Base-by-base conservation (phyloP, 2,797 vertebrate genomes). In the Crenuchus spilurus region DNA sequence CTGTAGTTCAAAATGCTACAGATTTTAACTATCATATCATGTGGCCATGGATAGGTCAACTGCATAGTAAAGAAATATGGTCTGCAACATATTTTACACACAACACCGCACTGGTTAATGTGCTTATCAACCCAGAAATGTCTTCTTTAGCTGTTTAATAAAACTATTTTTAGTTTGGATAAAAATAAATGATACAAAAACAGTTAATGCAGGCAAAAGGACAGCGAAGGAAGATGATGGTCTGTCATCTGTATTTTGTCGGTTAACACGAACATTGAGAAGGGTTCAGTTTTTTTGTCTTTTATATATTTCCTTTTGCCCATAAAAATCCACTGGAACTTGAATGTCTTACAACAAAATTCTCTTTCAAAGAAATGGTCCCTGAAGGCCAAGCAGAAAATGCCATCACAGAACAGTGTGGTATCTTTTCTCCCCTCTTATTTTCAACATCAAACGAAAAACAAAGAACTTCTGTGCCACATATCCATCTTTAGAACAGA, bases 251-350 rank as follows among this genome's bases (percentile, higher is more conserved):
- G 28, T 76, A 80, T 88, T 90, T 84, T 84, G 80, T 76, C 74
- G 83, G 79, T 77, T 33, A 63, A 86, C 87, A 83, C 44, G 46
- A 76, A 86, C 79, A 81, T 79, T 70, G 73, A 76, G 72, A 83
- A 87, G 82, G 80, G 77, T 88, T 88, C 79, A 69, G 39, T 48
- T 64, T 74, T 75, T 69, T 82, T 28, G 74, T 79, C 85, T 91
- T 86, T 78, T 65, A 77, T 90, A 90, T 91, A 89, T 90, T 93
- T 93, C 92, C 92, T 91, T 83, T 81, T 79, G 74, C 83, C 69
- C 63, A 93, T 95, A 95, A 92, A 95, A 95, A 96, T 95, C 93
- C 94, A 93, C 92, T 91, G 86, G 89, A 95, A 88, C 92, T 88
- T 91, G 90, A 95, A 94, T 92, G 90, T 86, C 82, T 84, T 87